A percentile compares a stretch with the other conserved stretches of the same genome.
phyloP scores from a whole-genome alignment of 2,113 vertebrate species.

The Thunnus thynnus region DNA sequence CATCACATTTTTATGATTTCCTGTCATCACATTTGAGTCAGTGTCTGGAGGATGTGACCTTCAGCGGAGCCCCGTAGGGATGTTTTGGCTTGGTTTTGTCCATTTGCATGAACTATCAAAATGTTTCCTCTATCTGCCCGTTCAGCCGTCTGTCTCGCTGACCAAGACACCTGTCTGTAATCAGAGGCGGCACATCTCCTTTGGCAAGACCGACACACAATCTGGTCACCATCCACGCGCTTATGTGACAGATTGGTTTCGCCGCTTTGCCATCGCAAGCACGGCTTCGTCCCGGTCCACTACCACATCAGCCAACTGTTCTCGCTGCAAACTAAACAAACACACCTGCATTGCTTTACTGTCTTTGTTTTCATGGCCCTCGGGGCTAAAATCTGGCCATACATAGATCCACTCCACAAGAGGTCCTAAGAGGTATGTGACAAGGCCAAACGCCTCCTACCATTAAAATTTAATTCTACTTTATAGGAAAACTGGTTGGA shows the following conservation, averaged over 20 bases:
- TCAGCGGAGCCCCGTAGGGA: constrained; percentile 31
- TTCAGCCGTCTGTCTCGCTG: constrained; percentile 45
- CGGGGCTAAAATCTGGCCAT: not conserved
- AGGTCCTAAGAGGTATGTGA: not conserved
- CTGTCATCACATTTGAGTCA: constrained; percentile 7
- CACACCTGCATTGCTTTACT: not conserved
- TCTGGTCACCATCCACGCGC: constrained; percentile 50
- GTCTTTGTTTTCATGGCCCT: constrained; percentile 10
- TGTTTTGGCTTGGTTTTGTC: not conserved
- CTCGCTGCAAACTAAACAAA: constrained; percentile 11
- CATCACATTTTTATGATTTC: not conserved
- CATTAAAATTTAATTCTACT: not conserved
- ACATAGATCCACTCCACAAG: not conserved
- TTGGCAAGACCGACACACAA: constrained; percentile 31
- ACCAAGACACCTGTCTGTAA: constrained; percentile 53
- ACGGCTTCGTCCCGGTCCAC: constrained; percentile 16
- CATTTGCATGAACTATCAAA: constrained; percentile 52
- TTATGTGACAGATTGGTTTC: constrained; percentile 37
- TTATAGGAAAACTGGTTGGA: not conserved
- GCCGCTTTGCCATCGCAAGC: constrained; percentile 10
- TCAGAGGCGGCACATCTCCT: constrained; percentile 40
- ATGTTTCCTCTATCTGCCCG: constrained; percentile 38
- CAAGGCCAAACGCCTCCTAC: not conserved
- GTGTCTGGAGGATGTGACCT: constrained; percentile 34
- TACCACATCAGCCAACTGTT: constrained; percentile 34